Conservation (phyloP, 1,140 invertebrate species). For the Thaumatotibia leucotreta region DNA sequence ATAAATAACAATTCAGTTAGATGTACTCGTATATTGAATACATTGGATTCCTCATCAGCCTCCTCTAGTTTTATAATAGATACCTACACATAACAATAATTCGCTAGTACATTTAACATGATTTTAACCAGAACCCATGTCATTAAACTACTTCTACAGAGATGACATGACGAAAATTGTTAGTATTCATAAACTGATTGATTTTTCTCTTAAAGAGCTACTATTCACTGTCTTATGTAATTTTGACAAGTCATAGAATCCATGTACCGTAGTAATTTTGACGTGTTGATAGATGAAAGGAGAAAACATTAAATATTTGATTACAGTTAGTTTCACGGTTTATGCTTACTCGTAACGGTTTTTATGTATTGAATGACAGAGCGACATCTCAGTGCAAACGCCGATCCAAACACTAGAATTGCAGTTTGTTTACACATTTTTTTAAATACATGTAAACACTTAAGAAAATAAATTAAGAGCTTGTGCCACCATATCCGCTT, state of each 20-base stretch:
- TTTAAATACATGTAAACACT: too few relatives aligned
- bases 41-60: too few relatives aligned
- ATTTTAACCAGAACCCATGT: not conserved
- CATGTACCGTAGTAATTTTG: slow-evolving; percentile 21
- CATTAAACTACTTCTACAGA: not conserved
- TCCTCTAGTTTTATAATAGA: too few relatives aligned
- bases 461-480: too few relatives aligned
- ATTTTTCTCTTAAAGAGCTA: not conserved
- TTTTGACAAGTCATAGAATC: not conserved
- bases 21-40: too few relatives aligned
- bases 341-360: slow-evolving; percentile 41
- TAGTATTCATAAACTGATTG: not conserved
- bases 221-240: not conserved
- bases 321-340: slow-evolving; percentile 63
- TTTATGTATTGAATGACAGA: not conserved
- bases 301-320: slow-evolving; percentile 58
- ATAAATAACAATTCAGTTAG: too few relatives aligned
- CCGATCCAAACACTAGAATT: too few relatives aligned
- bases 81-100: too few relatives aligned
- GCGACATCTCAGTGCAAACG: not conserved
- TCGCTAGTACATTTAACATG: too few relatives aligned
- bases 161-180: not conserved
- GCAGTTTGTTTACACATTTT: too few relatives aligned
- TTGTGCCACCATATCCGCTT: too few relatives aligned
- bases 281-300: slow-evolving; percentile 41